A percentile compares a stretch with the other conserved stretches of the same genome.
Conservation (phyloP, 2,113 vertebrate genomes). For the Lycaon pictus region DNA sequence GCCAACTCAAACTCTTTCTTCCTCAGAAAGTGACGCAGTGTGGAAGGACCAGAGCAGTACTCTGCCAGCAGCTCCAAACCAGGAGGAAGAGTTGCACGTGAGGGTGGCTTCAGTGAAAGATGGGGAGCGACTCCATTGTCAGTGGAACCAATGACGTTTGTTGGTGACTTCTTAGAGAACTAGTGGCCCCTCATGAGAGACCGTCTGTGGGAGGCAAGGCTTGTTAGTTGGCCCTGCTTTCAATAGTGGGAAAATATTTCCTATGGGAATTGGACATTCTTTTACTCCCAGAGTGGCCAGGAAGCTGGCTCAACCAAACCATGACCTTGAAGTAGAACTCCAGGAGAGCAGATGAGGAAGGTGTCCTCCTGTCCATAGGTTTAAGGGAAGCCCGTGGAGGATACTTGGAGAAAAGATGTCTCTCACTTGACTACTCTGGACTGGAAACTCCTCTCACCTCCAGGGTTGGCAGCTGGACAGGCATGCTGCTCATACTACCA, state of each 20-base stretch:
- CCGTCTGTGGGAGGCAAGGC: not conserved
- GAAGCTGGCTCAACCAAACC: not conserved
- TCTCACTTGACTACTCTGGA: not conserved
- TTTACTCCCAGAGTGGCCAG: too few relatives aligned
- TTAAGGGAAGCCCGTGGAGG: too few relatives aligned
- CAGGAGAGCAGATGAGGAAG: not conserved
- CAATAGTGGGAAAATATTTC: not conserved
- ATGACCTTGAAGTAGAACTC: not conserved
- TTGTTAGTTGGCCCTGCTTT: not conserved
- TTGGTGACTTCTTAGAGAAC: not conserved
- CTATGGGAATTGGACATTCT: not conserved
- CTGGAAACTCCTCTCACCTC: too few relatives aligned
- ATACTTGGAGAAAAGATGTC: not conserved
- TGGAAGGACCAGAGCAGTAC: too few relatives aligned
- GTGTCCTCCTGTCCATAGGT: too few relatives aligned
- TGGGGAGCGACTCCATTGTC: accelerated
- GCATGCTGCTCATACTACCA: accelerated
- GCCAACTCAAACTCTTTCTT: not conserved
- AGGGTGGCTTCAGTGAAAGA: not conserved
- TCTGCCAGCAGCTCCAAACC: not conserved
- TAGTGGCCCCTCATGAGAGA: not conserved
- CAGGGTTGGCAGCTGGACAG: accelerated
- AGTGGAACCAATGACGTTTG: not conserved
- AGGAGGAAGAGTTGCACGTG: not conserved
- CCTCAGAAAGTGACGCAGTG: accelerated